Conservation (phyloP, 1,140 invertebrate species). For the Dolichoris vasculosae region DNA sequence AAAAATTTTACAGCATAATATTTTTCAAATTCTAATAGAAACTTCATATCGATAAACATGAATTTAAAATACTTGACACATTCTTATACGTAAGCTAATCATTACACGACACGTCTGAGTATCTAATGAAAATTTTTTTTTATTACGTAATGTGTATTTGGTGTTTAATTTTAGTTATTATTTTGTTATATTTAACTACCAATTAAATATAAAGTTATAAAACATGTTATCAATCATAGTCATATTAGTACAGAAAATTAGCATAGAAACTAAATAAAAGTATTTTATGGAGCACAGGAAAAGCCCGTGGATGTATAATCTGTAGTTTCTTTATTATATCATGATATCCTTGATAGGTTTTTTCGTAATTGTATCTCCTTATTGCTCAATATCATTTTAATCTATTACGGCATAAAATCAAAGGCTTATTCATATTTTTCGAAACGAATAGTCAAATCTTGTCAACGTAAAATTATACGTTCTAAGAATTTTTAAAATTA, state of each 20-base stretch:
- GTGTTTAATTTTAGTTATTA: neutral
- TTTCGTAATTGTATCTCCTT: no score
- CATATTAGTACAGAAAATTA: neutral
- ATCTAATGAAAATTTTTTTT: neutral
- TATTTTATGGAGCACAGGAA: no score
- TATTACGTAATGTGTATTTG: neutral
- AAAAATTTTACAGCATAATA: neutral
- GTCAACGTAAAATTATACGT: no score
- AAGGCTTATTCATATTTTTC: no score
- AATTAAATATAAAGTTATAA: neutral
- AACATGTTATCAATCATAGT: neutral
- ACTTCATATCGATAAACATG: neutral
- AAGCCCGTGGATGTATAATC: no score
- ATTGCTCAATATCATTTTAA: no score
- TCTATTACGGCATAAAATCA: no score
- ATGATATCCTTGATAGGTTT: no score
- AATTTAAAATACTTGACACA: neutral
- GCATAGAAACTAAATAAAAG: neutral
- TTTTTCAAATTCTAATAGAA: neutral
- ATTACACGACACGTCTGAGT: neutral
- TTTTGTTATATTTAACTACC: neutral
- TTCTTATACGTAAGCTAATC: neutral
- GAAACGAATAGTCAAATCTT: no score
- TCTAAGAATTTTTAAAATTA: no score
- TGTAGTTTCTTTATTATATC: no score